These are phyloP conservation scores for Sarcophaga carnaria DNA, from an alignment of 2,888 invertebrate species.

Conservation along the genomic window DNA sequence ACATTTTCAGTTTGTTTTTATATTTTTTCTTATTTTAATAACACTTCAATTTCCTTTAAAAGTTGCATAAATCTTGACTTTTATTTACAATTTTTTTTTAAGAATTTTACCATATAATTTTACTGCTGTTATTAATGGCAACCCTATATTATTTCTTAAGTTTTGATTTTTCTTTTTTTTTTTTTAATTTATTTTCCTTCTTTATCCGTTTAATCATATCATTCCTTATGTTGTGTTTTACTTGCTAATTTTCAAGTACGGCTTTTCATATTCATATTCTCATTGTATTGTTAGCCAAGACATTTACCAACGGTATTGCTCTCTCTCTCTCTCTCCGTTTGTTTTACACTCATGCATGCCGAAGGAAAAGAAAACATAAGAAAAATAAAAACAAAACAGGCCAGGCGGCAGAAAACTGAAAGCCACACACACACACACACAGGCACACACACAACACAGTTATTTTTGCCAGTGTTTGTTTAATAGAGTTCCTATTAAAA, in stretches of 20 bases:
- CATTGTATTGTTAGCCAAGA: constrained; percentile 51
- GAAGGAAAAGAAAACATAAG: background rate
- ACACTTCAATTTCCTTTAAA: too few species aligned
- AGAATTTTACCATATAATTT: too few species aligned
- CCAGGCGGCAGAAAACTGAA: constrained; percentile 15
- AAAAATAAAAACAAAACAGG: constrained; percentile 28
- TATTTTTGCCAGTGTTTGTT: constrained; percentile 19
- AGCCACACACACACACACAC: background rate
- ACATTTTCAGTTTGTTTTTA: too few species aligned
- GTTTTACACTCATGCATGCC: background rate
- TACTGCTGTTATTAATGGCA: background rate
- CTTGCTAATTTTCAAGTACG: constrained; percentile 55
- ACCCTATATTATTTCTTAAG: constrained; percentile 36
- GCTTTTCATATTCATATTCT: constrained; percentile 37
- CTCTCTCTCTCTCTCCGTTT: background rate
- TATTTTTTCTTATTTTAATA: too few species aligned
- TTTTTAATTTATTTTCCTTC: background rate
- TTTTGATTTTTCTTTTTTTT: constrained; percentile 34
- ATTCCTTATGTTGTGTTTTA: constrained; percentile 39
- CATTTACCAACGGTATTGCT: constrained; percentile 39
- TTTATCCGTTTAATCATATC: background rate
- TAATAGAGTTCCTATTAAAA: constrained; percentile 39
- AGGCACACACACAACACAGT: background rate
- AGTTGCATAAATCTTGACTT: too few species aligned
- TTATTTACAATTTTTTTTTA: too few species aligned